These are phyloP conservation scores for Prosopocoilus inquinatus DNA, from an alignment of 2,888 invertebrate genomes.

Conservation along the genomic window DNA sequence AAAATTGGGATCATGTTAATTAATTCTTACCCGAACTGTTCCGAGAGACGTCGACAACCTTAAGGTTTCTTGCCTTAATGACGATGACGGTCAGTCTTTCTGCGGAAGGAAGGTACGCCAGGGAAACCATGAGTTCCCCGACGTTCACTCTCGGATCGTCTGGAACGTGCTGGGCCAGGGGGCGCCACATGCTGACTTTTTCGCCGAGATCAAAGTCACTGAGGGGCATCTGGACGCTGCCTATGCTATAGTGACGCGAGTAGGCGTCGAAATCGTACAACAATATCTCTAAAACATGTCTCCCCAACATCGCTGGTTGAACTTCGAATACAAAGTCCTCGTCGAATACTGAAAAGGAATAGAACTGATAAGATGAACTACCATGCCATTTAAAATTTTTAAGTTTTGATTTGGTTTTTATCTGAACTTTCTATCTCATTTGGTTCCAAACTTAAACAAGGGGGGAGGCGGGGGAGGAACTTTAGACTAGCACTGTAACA, in stretches of 20 bases:
- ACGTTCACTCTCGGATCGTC: constrained; percentile 51
- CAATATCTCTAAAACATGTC: constrained; percentile 60
- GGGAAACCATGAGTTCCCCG: constrained; percentile 58
- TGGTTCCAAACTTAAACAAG: no score
- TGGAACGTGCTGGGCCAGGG: constrained; percentile 54
- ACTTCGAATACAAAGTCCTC: constrained; percentile 70
- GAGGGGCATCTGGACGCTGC: constrained; percentile 59
- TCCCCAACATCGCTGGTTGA: constrained; percentile 52
- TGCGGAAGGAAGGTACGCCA: constrained; percentile 57
- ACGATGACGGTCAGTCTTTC: constrained; percentile 61
- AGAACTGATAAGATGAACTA: constrained; percentile 5
- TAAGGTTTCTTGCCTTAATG: constrained; percentile 56
- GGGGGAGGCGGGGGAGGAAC: no score
- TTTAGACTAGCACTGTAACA: no score
- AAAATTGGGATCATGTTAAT: no score
- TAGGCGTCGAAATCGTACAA: constrained; percentile 67
- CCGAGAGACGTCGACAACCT: constrained; percentile 50
- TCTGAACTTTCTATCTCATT: no score
- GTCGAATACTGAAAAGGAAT: constrained; percentile 56
- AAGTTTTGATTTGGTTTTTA: no score
- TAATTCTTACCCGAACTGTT: constrained; percentile 42
- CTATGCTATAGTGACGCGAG: constrained; percentile 63
- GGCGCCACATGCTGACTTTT: constrained; percentile 58
- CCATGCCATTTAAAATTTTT: no score
- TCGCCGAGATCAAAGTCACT: constrained; percentile 57